Evolutionary conservation across 2,113 vertebrate species (phyloP), one percentile per base, ranked within the genome.

Genomic region (Lonchura striata): DNA sequence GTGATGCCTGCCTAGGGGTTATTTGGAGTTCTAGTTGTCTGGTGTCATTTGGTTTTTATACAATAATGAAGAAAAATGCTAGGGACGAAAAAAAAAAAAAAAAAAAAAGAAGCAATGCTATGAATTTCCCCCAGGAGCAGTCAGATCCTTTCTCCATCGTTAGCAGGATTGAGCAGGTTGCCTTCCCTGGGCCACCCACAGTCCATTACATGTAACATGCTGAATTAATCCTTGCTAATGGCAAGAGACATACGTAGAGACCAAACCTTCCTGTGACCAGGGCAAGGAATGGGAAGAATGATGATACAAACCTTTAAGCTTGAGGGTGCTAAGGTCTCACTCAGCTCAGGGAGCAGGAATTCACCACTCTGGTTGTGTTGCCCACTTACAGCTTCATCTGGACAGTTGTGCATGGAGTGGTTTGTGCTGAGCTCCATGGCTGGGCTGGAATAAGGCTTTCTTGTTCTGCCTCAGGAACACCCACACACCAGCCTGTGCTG

Each of bases 401-500:
- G 30, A 28, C 75, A 25, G 66, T n/a, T 22, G 53, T 30, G 52
- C 0, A 0, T 2, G 9, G 64, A 42, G 30, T 6, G 53, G 86
- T 70, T 86, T 84, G 64, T 16, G 0, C 64, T 57, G 86, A 57
- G 47, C 75, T 80, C 74, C 7, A 0, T 4, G 83, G 53, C 92
- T 79, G 23, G 42, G 64, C 92, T 80, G 90, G 63, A 97, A 92
- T 87, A 95, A 95, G 71, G 66, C 54, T 85, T 76, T 84, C 94
- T 95, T 94, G 66, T 97, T 96, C 90, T 82, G n/a, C 75, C 56
- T 54, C 57, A 28, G 85, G 89, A 95, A 76, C 92, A 85, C 96
- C 90, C 93, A 82, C 87, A 9, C 70, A 8, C 75, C 84, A 46
- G 75, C 11, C 1, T 33, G 50, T 39, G 78, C 90, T 93, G 87